Conservation (phyloP, 1,140 invertebrate species). For the Aporrectodea caliginosa region DNA sequence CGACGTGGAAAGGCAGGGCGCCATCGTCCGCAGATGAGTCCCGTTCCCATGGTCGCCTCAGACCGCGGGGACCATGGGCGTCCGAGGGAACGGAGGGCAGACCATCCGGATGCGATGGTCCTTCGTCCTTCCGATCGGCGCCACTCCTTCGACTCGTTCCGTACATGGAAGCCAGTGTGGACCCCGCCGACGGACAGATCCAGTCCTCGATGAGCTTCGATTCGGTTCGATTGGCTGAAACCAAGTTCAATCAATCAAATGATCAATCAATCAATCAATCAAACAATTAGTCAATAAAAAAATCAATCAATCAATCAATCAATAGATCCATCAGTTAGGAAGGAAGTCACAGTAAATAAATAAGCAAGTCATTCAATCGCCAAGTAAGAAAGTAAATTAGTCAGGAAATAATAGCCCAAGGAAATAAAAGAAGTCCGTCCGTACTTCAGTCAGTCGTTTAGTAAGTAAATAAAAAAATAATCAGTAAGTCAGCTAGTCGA, state of each 20-base stretch:
- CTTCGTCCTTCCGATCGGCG: neutral
- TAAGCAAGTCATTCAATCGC: too few species aligned
- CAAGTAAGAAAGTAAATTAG: too few species aligned
- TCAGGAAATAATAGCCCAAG: too few species aligned
- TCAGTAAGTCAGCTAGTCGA: too few species aligned
- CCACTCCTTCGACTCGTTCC: neutral
- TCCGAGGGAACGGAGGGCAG: neutral
- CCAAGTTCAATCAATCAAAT: neutral
- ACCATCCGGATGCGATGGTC: too few species aligned
- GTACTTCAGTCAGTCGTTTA: too few species aligned
- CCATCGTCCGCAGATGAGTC: neutral
- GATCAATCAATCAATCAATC: neutral
- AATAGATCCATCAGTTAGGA: too few species aligned
- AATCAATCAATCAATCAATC: neutral
- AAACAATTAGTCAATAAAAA: neutral
- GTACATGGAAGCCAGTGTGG: neutral
- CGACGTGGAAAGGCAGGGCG: neutral
- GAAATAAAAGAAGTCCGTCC: too few species aligned
- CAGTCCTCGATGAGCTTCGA: constrained; percentile 31
- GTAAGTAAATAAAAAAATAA: too few species aligned
- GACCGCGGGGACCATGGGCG: neutral
- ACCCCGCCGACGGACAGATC: constrained; percentile 22
- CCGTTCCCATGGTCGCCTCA: neutral
- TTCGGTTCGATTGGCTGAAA: constrained; percentile 28
- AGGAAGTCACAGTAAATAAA: too few species aligned